Conservation (phyloP, 2,113 vertebrate genomes). For the Chaetodon auriga region DNA sequence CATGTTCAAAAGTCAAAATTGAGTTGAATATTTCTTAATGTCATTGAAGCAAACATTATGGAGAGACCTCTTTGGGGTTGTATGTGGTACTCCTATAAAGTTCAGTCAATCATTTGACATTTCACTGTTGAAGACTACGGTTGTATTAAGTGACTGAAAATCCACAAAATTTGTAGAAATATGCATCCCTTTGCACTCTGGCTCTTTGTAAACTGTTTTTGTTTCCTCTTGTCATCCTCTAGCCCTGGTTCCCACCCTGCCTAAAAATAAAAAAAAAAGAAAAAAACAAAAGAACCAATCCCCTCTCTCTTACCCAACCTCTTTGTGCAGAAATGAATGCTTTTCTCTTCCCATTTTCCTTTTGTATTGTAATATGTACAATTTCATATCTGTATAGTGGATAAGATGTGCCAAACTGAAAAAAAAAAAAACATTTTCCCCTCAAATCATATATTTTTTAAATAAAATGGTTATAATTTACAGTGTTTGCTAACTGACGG, state of each 20-base stretch:
- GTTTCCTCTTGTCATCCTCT: constrained; percentile 78
- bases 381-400: constrained; percentile 89
- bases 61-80: constrained; percentile 53
- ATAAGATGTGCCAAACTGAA: constrained; percentile 86
- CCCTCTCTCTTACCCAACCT: constrained; percentile 69
- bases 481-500: constrained; percentile 74
- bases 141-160: constrained; percentile 77
- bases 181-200: constrained; percentile 85
- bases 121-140: constrained; percentile 76
- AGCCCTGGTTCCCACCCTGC: constrained; percentile 73
- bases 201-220: constrained; percentile 82
- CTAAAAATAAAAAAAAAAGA: constrained; percentile 57
- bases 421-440: constrained; percentile 69
- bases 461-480: constrained; percentile 87
- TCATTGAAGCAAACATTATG: constrained; percentile 64
- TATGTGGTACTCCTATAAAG: constrained; percentile 58
- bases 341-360: constrained; percentile 81
- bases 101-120: constrained; percentile 73
- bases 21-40: constrained; percentile 64
- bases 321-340: constrained; percentile 84
- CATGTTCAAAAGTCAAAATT: constrained; percentile 78
- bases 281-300: constrained; percentile 63
- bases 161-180: constrained; percentile 81
- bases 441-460: constrained; percentile 88
- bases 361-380: constrained; percentile 88